Evolutionary conservation across 2,888 invertebrate species (phyloP), one percentile per base, ranked within the genome.

Genomic region (Apamea crenata): DNA sequence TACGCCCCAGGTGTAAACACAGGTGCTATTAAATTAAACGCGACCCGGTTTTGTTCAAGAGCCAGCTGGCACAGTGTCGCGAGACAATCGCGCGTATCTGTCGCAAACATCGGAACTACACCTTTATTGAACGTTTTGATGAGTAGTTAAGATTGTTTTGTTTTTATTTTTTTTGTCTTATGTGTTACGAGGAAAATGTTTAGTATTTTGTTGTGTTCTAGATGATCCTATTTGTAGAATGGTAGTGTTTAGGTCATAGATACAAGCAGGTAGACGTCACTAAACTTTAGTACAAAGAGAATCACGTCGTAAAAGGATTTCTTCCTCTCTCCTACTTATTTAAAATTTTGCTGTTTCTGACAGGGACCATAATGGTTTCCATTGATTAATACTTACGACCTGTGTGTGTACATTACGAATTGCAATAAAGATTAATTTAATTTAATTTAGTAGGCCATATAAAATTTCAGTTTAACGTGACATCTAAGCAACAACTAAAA

Each of bases 101-200:
- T 74, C 86, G 86, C 77, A 65, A 66, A 53, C 69, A 73, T 74
- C 56, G 47, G 47, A 79, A 86, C 74, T 67, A 47, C 65, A 82
- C 83, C 82, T 79, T 85, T 70, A 79, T 67, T 74, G 18, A 68
- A 67, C 59, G 72, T 68, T 56, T 50, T 40, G 75, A 85, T 70
- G 29, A 65, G 67, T 25, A 69, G n/a, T 61, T 56, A 29, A 70
- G 56, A 69, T 82, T 77, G 25, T 40, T 36, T 18, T 85, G 29
- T 74, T 76, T 76, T 66, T 73, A 29, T 56, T 69, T 36, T 36
- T 36, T 70, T 56, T 56, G 56, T 25, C 25, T 10, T 56, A 56
- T 4, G 56, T 56, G 25, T 25, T 56, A 56, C 12, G 56, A n/a
- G 25, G 25, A 56, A 56, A 56, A 56, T 56, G 10, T 12, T 25